Conservation (phyloP, 2,888 invertebrate genomes). For the Parasteatoda lunata region DNA sequence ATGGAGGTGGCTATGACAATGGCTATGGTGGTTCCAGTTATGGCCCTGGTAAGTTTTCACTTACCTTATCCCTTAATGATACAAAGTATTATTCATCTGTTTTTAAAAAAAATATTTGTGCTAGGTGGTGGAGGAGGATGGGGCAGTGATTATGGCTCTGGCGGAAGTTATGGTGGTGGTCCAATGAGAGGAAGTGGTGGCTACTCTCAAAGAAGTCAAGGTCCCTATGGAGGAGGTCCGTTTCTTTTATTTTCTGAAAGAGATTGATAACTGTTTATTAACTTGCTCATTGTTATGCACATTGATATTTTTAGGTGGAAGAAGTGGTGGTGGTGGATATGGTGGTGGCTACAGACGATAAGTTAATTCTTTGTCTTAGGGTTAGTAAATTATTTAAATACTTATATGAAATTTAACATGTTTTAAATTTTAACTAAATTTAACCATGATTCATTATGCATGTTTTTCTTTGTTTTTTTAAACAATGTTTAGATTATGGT, state of each 20-base stretch:
- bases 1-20: conserved; percentile 70
- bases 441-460: too few species aligned
- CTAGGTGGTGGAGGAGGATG: conserved; percentile 72
- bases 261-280: not conserved
- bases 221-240: conserved; percentile 81
- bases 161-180: conserved; percentile 91
- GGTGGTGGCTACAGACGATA: conserved; percentile 10
- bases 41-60: conserved; percentile 72
- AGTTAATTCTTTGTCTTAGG: not conserved
- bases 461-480: too few species aligned
- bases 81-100: not conserved
- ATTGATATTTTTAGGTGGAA: not conserved
- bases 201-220: conserved; percentile 80
- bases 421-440: too few species aligned
- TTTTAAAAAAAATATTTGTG: not conserved
- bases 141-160: conserved; percentile 75
- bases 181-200: conserved; percentile 81
- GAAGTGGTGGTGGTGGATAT: not conserved
- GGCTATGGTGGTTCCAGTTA: conserved; percentile 54
- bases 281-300: not conserved
- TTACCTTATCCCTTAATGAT: not conserved
- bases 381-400: not conserved
- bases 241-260: not conserved
- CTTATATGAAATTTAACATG: too few species aligned
- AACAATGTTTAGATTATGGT: too few species aligned